phyloP scores from a whole-genome alignment of 2,113 vertebrate genomes.

The Heptranchias perlo region DNA sequence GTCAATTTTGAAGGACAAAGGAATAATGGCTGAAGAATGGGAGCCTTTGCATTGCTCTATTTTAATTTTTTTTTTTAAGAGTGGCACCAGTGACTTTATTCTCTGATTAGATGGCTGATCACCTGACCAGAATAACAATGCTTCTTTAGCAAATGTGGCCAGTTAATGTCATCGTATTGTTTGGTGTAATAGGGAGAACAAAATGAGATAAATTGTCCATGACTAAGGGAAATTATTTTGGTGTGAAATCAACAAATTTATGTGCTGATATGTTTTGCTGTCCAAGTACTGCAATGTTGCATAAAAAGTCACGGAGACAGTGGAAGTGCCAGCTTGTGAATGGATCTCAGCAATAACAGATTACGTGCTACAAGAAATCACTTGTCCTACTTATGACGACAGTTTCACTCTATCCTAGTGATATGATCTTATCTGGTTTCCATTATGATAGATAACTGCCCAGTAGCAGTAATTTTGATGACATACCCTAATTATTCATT shows the following conservation, averaged over 20 bases:
- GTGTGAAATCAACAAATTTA: background rate
- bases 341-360: background rate
- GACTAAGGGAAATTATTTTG: background rate
- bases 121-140: background rate
- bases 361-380: background rate
- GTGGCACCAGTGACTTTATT: background rate
- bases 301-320: background rate
- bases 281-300: too few species aligned
- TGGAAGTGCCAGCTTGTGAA: background rate
- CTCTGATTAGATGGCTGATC: background rate
- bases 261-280: background rate
- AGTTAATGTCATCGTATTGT: background rate
- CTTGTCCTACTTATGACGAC: background rate
- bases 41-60: too few species aligned
- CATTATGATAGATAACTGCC: background rate
- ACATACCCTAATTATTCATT: constrained; percentile 3
- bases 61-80: too few species aligned
- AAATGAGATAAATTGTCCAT: background rate
- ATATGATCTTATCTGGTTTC: constrained; percentile 25
- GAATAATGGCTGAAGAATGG: too few species aligned
- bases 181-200: background rate
- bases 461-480: background rate
- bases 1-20: too few species aligned
- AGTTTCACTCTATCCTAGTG: background rate
- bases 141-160: background rate